Percentiles rank a stretch among this genome's conserved stretches.
Conservation (phyloP, 1,140 invertebrate species). For the Atta colombica region DNA sequence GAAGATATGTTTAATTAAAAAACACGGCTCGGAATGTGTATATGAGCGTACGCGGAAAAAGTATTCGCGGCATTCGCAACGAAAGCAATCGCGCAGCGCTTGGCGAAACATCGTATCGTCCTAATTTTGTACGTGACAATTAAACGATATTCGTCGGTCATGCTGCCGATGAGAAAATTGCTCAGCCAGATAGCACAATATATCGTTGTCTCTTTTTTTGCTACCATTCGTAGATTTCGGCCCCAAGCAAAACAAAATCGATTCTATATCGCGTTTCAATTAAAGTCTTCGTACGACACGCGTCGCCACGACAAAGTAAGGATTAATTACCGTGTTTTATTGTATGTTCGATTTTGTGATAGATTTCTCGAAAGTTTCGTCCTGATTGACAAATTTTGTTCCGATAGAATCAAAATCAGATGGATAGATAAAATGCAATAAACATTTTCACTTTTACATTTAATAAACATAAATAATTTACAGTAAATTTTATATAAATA, state of each 20-base stretch:
- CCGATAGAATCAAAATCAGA: neutral
- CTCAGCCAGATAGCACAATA: constrained; percentile 68
- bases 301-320: constrained; percentile 29
- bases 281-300: constrained; percentile 51
- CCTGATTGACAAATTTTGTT: constrained; percentile 10
- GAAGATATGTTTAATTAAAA: constrained; percentile 72
- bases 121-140: constrained; percentile 79
- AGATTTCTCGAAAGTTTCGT: constrained; percentile 1
- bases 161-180: constrained; percentile 66
- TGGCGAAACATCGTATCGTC: constrained; percentile 63
- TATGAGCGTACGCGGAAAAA: constrained; percentile 15
- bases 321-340: constrained; percentile 39
- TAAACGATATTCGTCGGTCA: constrained; percentile 75
- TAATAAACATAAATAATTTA: neutral
- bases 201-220: constrained; percentile 48
- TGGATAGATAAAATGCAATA: neutral
- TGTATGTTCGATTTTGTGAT: constrained; percentile 35
- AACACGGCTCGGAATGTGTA: constrained; percentile 54
- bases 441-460: neutral
- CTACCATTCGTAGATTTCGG: constrained; percentile 15
- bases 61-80: constrained; percentile 43
- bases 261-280: constrained; percentile 60
- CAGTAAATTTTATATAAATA: neutral
- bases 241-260: constrained; percentile 62
- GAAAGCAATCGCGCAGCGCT: constrained; percentile 73